Conservation (phyloP, 2,888 invertebrate genomes). For the Caenorhabditis afra region DNA sequence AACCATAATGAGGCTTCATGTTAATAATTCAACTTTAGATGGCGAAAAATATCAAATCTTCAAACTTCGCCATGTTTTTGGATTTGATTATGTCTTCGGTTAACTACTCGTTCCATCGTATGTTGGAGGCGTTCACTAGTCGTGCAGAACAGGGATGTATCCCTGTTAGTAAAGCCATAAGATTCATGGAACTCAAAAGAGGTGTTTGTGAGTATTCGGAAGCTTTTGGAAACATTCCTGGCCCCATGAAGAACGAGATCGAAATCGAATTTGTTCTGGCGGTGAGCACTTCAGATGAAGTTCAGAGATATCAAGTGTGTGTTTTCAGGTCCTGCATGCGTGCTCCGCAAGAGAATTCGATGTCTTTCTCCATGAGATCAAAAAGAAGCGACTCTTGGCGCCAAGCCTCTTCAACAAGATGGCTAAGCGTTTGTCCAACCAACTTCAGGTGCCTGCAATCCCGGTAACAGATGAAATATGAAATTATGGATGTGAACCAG, state of each 20-base stretch:
- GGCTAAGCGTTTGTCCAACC: too few relatives aligned
- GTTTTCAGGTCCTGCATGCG: neutral
- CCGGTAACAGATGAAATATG: too few relatives aligned
- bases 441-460: too few relatives aligned
- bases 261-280: neutral
- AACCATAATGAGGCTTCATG: too few relatives aligned
- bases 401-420: too few relatives aligned
- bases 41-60: neutral
- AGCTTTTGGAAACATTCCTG: neutral
- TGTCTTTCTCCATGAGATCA: too few relatives aligned
- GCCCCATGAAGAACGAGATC: neutral
- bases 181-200: conserved; percentile 4
- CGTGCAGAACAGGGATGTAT: neutral
- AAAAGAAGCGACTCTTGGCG: too few relatives aligned
- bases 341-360: too few relatives aligned
- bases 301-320: neutral
- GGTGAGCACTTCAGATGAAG: neutral
- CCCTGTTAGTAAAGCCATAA: neutral
- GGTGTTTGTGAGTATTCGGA: neutral
- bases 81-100: neutral
- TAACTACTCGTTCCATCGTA: conserved; percentile 9
- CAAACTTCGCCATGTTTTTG: neutral
- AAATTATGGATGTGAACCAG: too few relatives aligned
- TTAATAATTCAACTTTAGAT: too few relatives aligned
- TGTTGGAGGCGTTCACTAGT: neutral